Conservation (phyloP, 2,888 invertebrate species). For the Apamea epomidion region DNA sequence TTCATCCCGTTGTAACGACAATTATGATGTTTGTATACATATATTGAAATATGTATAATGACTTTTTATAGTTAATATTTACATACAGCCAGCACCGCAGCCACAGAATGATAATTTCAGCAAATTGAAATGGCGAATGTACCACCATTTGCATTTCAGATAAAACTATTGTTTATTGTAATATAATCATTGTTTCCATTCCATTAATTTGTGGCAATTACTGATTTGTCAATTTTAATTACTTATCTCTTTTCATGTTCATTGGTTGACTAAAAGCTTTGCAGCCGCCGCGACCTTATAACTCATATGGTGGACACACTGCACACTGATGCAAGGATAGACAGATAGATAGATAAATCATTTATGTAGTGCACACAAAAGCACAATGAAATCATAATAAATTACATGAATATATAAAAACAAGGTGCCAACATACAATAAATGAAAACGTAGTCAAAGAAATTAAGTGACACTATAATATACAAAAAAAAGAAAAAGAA, state of each 20-base stretch:
- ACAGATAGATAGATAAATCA: no score
- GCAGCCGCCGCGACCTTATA: not conserved
- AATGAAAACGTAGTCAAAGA: no score
- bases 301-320: not conserved
- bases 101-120: not conserved
- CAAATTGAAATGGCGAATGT: slow-evolving; percentile 8
- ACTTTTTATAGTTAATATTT: slow-evolving; percentile 1
- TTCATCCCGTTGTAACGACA: no score
- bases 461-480: no score
- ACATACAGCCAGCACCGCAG: not conserved
- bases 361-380: no score
- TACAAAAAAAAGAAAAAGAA: no score
- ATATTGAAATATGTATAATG: no score
- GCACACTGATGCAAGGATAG: not conserved
- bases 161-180: slow-evolving; percentile 4
- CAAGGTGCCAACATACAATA: no score
- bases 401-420: no score
- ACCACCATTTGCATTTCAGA: slow-evolving; percentile 5
- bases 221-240: slow-evolving; percentile 38
- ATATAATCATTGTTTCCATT: slow-evolving; percentile 33
- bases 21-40: no score
- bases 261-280: slow-evolving; percentile 30
- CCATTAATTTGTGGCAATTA: slow-evolving; percentile 31
- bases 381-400: no score
- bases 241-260: slow-evolving; percentile 15